Evolutionary conservation across 2,888 invertebrate species (phyloP).

Genomic region (Orchesellides sinensis): DNA sequence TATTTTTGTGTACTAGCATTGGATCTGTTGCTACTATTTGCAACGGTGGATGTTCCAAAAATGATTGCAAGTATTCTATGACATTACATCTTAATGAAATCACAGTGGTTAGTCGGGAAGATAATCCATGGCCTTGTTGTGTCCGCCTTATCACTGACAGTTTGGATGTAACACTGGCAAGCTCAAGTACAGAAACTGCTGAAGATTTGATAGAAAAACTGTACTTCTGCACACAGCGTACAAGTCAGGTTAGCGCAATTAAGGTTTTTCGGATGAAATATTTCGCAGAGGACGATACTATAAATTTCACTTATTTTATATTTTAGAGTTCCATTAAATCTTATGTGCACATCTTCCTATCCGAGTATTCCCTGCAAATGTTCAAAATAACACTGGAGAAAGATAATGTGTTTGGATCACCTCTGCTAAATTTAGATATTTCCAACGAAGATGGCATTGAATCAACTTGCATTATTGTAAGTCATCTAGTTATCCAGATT

Average conservation of each 20-base stretch:
- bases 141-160: conserved; percentile 22
- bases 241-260: not conserved
- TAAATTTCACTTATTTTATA: not conserved
- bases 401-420: conserved; percentile 24
- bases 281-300: not conserved
- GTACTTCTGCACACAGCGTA: conserved; percentile 14
- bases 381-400: conserved; percentile 27
- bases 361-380: conserved; percentile 27
- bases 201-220: conserved; percentile 43
- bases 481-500: no score
- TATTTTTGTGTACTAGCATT: no score
- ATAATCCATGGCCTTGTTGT: conserved; percentile 56
- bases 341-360: conserved; percentile 14
- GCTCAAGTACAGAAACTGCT: conserved; percentile 26
- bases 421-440: conserved; percentile 46
- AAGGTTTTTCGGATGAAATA: not conserved
- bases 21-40: conserved; percentile 25
- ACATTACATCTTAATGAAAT: conserved; percentile 12
- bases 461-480: conserved; percentile 36
- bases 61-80: conserved; percentile 27
- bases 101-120: conserved; percentile 17
- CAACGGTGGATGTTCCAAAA: conserved; percentile 26
- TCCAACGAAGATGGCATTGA: not conserved
- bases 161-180: conserved; percentile 20
- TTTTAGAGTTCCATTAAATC: conserved; percentile 14